Evolutionary conservation across 1,140 invertebrate genomes (phyloP).

Genomic region (Stenopsyche tienmushanensis): DNA sequence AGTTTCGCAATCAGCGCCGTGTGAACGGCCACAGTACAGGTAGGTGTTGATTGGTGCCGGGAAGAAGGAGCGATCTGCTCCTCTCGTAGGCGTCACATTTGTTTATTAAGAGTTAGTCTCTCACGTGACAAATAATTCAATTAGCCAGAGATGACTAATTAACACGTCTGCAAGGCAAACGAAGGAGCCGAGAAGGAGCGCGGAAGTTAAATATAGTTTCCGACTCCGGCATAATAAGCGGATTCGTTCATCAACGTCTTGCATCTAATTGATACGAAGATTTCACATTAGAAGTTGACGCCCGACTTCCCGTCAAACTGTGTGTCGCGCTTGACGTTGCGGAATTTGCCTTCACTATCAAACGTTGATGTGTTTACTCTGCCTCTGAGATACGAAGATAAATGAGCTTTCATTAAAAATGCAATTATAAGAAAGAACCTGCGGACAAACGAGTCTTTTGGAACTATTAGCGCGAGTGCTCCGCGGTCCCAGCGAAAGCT

Average conservation of each 20-base stretch:
- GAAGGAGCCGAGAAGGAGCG: background rate
- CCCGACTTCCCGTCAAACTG: too few relatives aligned
- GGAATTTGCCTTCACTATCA: too few relatives aligned
- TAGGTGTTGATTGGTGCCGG: background rate
- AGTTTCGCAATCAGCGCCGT: background rate
- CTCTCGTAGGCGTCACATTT: background rate
- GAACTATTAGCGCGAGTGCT: background rate
- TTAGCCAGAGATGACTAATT: slow-evolving; percentile 2
- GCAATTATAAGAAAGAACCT: background rate
- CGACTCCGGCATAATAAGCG: background rate
- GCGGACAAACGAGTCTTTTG: background rate
- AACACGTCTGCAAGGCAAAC: background rate
- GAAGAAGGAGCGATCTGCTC: background rate
- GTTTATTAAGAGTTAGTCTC: background rate
- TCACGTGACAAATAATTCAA: background rate
- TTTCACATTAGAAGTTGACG: too few relatives aligned
- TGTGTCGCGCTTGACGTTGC: too few relatives aligned
- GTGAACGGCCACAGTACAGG: background rate
- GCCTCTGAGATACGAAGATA: background rate
- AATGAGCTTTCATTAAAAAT: background rate
- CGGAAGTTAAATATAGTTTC: background rate
- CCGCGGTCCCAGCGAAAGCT: background rate
- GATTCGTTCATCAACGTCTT: background rate
- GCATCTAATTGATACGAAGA: background rate
- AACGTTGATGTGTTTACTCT: too few relatives aligned